These are phyloP conservation scores for Thalassoma bifasciatum DNA, from an alignment of 2,113 vertebrate genomes.

Conservation along the genomic window DNA sequence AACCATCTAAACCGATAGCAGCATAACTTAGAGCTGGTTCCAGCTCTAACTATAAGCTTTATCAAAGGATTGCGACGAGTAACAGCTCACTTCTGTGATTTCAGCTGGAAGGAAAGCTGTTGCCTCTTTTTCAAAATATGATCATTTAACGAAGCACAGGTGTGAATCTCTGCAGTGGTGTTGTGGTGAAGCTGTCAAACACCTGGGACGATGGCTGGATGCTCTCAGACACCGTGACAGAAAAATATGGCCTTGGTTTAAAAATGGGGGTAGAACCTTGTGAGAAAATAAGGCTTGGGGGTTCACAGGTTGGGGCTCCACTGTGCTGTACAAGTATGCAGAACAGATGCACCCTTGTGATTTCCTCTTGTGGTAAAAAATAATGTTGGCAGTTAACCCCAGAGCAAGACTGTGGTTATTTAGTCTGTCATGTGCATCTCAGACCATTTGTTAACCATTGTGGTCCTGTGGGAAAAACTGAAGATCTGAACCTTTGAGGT, in stretches of 20 bases:
- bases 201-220: too few relatives aligned
- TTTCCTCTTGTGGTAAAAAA: conserved; percentile 3
- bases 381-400: neutral
- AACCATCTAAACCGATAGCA: too few relatives aligned
- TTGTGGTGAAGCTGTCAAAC: too few relatives aligned
- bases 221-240: neutral
- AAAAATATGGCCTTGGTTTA: neutral
- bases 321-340: neutral
- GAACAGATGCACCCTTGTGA: conserved; percentile 11
- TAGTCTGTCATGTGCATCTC: neutral
- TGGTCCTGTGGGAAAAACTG: neutral
- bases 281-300: neutral
- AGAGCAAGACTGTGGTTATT: neutral
- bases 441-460: neutral
- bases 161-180: too few relatives aligned
- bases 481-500: neutral
- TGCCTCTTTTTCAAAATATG: too few relatives aligned
- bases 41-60: too few relatives aligned
- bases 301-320: neutral
- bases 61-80: too few relatives aligned
- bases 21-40: too few relatives aligned
- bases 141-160: too few relatives aligned
- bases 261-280: too few relatives aligned
- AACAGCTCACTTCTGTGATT: too few relatives aligned
- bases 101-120: too few relatives aligned